Evolutionary conservation across 1,140 invertebrate genomes (phyloP).

Genomic region (Drosophila sucinea): DNA sequence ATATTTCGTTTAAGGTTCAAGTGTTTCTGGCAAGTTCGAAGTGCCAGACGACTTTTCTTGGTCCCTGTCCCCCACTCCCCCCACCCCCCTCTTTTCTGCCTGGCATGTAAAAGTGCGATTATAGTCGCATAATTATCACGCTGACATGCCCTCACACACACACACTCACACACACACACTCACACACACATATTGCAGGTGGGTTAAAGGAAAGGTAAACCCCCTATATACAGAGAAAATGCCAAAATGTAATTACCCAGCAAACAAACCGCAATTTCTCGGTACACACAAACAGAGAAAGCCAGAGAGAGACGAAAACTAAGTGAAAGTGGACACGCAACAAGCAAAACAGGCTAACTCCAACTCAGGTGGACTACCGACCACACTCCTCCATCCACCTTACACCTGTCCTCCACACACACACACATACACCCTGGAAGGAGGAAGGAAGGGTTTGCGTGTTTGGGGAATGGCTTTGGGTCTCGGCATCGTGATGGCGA

Average conservation of each 20-base stretch:
- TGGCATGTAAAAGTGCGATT: constrained; percentile 81
- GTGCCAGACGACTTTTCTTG: constrained; percentile 27
- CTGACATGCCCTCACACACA: constrained; percentile 71
- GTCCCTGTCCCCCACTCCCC: constrained; percentile 9
- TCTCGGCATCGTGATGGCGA: constrained; percentile 72
- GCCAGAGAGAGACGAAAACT: constrained; percentile 28
- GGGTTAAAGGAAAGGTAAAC: constrained; percentile 16
- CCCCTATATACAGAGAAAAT: constrained; percentile 63
- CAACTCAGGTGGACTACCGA: constrained; percentile 22
- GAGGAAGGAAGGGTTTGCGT: constrained; percentile 64
- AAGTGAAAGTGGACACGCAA: constrained; percentile 81
- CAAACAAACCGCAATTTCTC: constrained; percentile 81
- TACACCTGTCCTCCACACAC: background rate
- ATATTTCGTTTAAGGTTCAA: constrained; percentile 79
- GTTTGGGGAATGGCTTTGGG: constrained; percentile 54
- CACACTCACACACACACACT: constrained; percentile 15
- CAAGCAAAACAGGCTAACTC: constrained; percentile 67
- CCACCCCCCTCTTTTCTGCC: background rate
- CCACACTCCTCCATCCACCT: background rate
- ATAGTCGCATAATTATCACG: constrained; percentile 82
- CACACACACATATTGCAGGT: background rate
- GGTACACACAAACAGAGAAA: constrained; percentile 44
- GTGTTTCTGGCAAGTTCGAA: constrained; percentile 63
- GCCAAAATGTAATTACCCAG: constrained; percentile 80
- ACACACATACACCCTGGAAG: constrained; percentile 26